These are phyloP conservation scores for Corythaixoides concolor DNA, from an alignment of 2,113 vertebrate species.

Conservation along the genomic window DNA sequence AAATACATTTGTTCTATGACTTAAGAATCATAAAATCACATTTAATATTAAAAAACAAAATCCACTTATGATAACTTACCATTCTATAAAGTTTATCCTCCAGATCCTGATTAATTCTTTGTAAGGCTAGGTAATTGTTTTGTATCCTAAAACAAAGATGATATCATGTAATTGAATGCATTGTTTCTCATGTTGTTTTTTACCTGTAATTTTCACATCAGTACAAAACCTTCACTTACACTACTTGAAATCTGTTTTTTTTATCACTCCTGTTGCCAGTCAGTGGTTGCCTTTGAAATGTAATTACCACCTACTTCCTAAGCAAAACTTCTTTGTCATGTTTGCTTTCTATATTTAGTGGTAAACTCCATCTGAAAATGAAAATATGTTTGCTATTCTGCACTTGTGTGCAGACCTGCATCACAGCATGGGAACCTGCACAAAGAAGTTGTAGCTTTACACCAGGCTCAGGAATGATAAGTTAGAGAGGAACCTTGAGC, in stretches of 20 bases:
- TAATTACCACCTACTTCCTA: background rate
- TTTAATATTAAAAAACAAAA: background rate
- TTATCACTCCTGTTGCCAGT: background rate
- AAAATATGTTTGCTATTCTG: background rate
- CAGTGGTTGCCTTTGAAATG: slow-evolving; percentile 8
- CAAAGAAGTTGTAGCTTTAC: background rate
- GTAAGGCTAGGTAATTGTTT: slow-evolving; percentile 92
- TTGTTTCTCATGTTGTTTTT: background rate
- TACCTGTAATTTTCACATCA: slow-evolving; percentile 4
- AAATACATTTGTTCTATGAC: background rate
- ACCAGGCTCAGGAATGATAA: background rate
- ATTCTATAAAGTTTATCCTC: slow-evolving; percentile 93
- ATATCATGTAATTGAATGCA: background rate
- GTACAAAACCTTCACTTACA: background rate
- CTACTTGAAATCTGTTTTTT: slow-evolving; percentile 18
- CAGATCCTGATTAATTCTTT: slow-evolving; percentile 96
- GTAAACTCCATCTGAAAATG: background rate
- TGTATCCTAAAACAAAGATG: slow-evolving; percentile 86
- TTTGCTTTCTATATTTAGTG: background rate
- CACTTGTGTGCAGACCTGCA: background rate
- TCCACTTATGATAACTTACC: slow-evolving; percentile 74
- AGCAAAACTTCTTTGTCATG: background rate
- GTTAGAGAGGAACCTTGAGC: background rate
- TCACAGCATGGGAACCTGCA: background rate
- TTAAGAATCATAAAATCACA: background rate